Evolutionary conservation across 1,140 invertebrate genomes (phyloP).

Genomic region (Listronotus bonariensis): DNA sequence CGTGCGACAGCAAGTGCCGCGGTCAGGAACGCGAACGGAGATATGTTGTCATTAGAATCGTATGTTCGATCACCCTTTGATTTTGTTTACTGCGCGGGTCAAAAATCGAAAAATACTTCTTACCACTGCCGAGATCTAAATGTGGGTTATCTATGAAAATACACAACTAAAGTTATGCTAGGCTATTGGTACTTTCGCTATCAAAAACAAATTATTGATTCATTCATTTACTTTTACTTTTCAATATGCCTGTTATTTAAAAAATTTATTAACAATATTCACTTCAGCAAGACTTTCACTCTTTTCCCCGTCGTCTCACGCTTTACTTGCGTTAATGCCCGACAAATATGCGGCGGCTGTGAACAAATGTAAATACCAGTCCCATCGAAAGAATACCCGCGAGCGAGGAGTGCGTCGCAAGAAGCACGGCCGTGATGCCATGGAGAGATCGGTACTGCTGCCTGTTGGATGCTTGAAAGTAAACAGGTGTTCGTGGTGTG

Average conservation of each 20-base stretch:
- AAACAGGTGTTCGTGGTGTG: conserved; percentile 3
- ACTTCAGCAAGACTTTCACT: neutral
- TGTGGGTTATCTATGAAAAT: no score
- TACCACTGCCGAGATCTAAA: no score
- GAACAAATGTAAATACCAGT: conserved; percentile 22
- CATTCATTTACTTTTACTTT: neutral
- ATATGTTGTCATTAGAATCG: no score
- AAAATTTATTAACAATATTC: neutral
- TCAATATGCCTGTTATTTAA: neutral
- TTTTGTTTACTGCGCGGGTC: no score
- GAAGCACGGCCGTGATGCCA: conserved; percentile 48
- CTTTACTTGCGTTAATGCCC: conserved; percentile 46
- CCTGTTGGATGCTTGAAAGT: conserved; percentile 44
- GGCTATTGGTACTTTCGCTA: no score
- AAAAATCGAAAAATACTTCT: no score
- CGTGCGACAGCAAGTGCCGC: no score
- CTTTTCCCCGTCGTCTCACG: neutral
- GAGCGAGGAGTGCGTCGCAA: conserved; percentile 48
- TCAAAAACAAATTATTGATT: no score
- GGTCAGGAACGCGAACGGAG: no score
- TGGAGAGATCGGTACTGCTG: conserved; percentile 39
- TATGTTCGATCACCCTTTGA: no score
- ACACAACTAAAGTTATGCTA: no score
- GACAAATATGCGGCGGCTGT: conserved; percentile 40
- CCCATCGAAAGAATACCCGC: conserved; percentile 52